These are phyloP conservation scores for Parnassius smintheus DNA, from an alignment of 2,888 invertebrate species.

Conservation along the genomic window DNA sequence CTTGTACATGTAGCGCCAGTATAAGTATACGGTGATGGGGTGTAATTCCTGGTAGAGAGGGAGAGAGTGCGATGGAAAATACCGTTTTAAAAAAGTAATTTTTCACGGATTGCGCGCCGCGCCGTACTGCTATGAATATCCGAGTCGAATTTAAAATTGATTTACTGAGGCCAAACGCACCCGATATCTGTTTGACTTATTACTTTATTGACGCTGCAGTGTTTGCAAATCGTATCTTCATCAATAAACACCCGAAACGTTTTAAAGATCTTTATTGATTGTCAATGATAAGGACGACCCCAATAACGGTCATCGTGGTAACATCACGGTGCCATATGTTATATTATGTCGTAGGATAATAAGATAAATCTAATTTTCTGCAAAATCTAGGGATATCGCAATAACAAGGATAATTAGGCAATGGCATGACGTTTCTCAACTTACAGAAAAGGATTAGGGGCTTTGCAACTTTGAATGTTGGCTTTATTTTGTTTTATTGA, in stretches of 20 bases:
- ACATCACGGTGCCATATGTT: too few relatives aligned
- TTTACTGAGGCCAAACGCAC: constrained; percentile 63
- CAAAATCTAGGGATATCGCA: too few relatives aligned
- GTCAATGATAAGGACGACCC: too few relatives aligned
- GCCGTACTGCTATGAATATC: constrained; percentile 45
- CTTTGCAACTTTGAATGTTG: too few relatives aligned
- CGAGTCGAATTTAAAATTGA: constrained; percentile 58
- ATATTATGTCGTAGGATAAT: too few relatives aligned
- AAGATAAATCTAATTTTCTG: too few relatives aligned
- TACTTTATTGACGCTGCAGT: constrained; percentile 43
- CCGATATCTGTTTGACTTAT: constrained; percentile 68
- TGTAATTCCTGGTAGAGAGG: constrained; percentile 42
- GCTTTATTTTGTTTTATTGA: too few relatives aligned
- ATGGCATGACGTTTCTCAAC: too few relatives aligned
- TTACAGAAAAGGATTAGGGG: too few relatives aligned
- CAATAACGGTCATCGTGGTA: too few relatives aligned
- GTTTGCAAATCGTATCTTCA: constrained; percentile 18
- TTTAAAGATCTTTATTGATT: too few relatives aligned
- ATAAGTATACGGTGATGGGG: constrained; percentile 31
- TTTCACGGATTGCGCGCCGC: constrained; percentile 67
- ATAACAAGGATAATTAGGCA: too few relatives aligned
- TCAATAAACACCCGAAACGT: constrained; percentile 1
- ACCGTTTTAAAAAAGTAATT: constrained; percentile 68
- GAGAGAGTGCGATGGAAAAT: constrained; percentile 47
- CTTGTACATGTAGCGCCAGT: background rate